Evolutionary conservation across 2,113 vertebrate species (phyloP), one percentile per base, ranked within the genome.

Genomic region (Willisornis vidua): DNA sequence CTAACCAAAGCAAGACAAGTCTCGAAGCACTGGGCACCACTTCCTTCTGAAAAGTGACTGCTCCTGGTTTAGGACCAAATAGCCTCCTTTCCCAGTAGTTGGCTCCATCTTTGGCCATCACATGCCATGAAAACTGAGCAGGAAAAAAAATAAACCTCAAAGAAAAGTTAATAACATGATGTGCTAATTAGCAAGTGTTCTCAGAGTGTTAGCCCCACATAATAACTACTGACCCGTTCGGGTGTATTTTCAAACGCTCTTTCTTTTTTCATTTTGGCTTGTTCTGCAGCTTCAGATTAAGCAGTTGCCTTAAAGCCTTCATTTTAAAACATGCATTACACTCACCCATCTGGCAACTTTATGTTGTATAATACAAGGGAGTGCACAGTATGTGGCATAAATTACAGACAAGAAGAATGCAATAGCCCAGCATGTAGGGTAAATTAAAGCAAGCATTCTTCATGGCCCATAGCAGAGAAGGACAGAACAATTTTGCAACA

Each of bases 381-480:
- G 90, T 10, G 33, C 95, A 90, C 93, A 95, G 96, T 96, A 95
- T 94, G 93, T 96, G 93, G 95, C 94, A 94, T 94, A 96, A 96
- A 97, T 96, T 96, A 96, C 94, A 96, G 95, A 94, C 91, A 93
- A 96, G 85, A 97, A 95, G 94, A 96, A 96, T 93, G 95, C 75
- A 94, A 91, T 73, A 49, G 87, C 93, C 87, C 95, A 96, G 96
- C 93, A 74, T 95, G 93, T 66, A 96, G 91, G 93, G 84, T 91
- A 96, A 97, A 96, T 95, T 95, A 94, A 95, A 96, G 67, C 93
- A 97, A 89, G 89, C 81, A 66, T 91, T 95, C 87, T 91, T 93
- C 89, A 71, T 52, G 87, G 87, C 81, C 95, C 87, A 41, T 97
- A 94, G 91, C 75, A 84, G 78, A 96, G 89, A 86, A 92, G 77